Evolutionary conservation across 2,888 invertebrate species (phyloP), one percentile per base, ranked within the genome.

Genomic region (Aporophyla nigra): DNA sequence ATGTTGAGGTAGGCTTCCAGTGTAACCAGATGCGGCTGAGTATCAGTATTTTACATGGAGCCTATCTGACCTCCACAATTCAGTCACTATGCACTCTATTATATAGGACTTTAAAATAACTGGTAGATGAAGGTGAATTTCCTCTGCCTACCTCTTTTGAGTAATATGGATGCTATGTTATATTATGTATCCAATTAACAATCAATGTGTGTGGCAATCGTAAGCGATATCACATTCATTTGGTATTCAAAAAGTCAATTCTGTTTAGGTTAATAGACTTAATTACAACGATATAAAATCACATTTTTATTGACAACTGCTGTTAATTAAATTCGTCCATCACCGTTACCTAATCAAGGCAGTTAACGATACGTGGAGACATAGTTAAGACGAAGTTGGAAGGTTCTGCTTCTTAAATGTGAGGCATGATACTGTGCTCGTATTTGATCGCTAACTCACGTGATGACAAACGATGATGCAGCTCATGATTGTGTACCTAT

Each of bases 291-390:
- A 61, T 27, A 43, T 51, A 58, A 69, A 78, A 43, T 27, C 51
- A 51, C 49, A n/a, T 40, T 78, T 72, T 78, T 24, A 40, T 19
- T 4, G 14, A 51, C 2, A 51, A 14, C 14, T 59, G 24, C 27
- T 16, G 53, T 73, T 62, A 62, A 72, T 72, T 62, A 51, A 62
- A 76, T 53, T 62, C 40, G 9, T n/a, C 14, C 16, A 54, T n/a
- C 68, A 51, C 69, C 54, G 19, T 77, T 43, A 63, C 4, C 16
- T n/a, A 33, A 63, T 49, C 54, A 7, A 66, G 43, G 24, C 56
- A 24, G n/a, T 56, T 54, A 21, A 59, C 19, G 54, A 61, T 40
- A 3, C 58, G 59, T 49, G 51, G 2, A 21, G 49, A 16, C n/a
- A 46, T 10, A 12, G n/a, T n/a, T n/a, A n/a, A n/a, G n/a, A 46